These are phyloP conservation scores for Iguana delicatissima DNA, from an alignment of 2,797 vertebrate genomes.

Conservation along the genomic window DNA sequence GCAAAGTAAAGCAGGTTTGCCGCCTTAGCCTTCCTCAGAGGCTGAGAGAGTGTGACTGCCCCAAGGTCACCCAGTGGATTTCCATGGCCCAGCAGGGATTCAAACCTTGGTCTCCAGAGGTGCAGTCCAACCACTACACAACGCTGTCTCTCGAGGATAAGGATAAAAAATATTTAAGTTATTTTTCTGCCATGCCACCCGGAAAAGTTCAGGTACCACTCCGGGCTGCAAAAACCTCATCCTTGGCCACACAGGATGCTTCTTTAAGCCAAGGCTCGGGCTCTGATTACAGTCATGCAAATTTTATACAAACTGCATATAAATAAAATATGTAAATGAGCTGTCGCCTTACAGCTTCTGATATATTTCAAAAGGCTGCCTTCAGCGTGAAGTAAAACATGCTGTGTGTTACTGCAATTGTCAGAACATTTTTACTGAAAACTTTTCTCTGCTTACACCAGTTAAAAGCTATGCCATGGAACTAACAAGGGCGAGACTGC, in stretches of 20 bases:
- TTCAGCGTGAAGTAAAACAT: background rate
- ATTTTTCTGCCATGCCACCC: background rate
- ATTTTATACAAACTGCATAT: constrained; percentile 13
- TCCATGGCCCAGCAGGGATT: no score
- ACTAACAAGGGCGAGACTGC: background rate
- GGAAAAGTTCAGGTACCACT: background rate
- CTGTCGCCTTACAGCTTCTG: background rate
- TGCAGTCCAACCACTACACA: no score
- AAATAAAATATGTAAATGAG: background rate
- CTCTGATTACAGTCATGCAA: background rate
- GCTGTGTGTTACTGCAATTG: background rate
- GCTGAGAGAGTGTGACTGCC: no score
- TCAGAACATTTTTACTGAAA: rapidly evolving
- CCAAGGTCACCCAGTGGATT: no score
- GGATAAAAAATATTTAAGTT: background rate
- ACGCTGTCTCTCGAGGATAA: background rate
- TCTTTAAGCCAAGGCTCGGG: background rate
- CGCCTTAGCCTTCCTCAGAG: no score
- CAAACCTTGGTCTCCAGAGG: no score
- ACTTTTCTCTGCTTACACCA: background rate
- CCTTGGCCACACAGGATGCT: no score
- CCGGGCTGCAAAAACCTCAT: background rate
- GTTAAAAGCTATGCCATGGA: background rate
- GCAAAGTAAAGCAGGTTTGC: no score
- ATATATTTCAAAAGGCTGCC: background rate